Base-by-base conservation (phyloP, 1,140 invertebrate genomes). In the Elymnias hypermnestra region DNA sequence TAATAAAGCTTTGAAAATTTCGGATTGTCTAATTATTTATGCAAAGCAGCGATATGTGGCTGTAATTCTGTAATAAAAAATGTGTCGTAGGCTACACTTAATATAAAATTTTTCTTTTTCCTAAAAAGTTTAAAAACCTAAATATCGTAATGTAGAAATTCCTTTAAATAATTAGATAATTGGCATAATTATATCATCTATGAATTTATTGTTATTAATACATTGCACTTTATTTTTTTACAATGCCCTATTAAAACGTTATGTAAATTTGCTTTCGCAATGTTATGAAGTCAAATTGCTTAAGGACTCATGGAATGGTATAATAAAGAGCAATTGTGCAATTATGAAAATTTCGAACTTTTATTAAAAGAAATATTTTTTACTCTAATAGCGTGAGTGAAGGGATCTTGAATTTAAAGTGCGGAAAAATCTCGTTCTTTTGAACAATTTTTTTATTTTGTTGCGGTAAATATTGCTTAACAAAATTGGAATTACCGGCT, bases 251-350 rank as follows among this genome's bases (percentile, higher is more conserved):
- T 33, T 33, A 33, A 18, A 5, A 18, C 18, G 15, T 17, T 33
- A 33, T 33, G 31, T 17, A 33, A 33, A 33, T 33, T 33, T 15
- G 13, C 15, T 33, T 33, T 33, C 31, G 31, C 31, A 33, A 33
- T 33, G 17, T 10, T 15, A 33, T 33, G 31, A 10, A 15, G 31
- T 17, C 31, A 33, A 33, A 33, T 33, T 33, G 31, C 15, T 33
- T 33, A 33, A 33, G 17, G 15, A 33, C 31, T 33, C 31, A 2
- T 17, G 31, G 13, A 33, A 33, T 33, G 31, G 31, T 17, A 33
- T 33, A 33, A 33, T 33, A 33, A 33, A 33, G 31, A 33, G 31
- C 31, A 33, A 33, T 33, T 33, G 8, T 33, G 31, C 31, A 33
- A 33, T 33, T 33, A 33, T 33, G 31, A 33, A 33, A 33, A 33